Base-by-base conservation (phyloP, 2,113 vertebrate genomes). In the Oreochromis spilurus region DNA sequence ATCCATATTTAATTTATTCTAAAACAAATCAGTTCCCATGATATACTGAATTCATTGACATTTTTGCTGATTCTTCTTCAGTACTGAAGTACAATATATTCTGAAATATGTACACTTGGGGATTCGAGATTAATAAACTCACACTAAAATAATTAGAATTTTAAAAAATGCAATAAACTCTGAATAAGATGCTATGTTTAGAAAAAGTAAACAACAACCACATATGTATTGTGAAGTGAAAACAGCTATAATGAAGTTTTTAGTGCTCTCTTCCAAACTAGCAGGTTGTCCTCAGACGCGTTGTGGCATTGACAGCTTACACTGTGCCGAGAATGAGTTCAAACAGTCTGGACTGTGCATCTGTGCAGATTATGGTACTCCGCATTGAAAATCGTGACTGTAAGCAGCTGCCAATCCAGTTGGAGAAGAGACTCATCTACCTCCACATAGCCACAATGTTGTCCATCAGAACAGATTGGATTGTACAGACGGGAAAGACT, bases 321-420 rank as follows among this genome's bases (percentile, higher is more conserved):
- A 79, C n/a, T 58, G 10, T 77, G 26, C 72, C 10, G 29, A 19
- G 17, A 81, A 75, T 38, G 16, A 85, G 31, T 88, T 91, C 83
- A 91, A 75, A 89, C 87, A 84, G 79, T 89, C 79, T 87, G 88
- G 81, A 87, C 77, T 79, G 84, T 79, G 83, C 87, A 84, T 89
- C 72, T 91, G 89, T 88, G 85, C 85, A 89, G 84, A 91, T 90
- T 93, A 88, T 81, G 62, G 53, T 79, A 48, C 55, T 60, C 65
- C 10, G 34, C 34, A 55, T 17, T 2, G 38, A 65, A 91, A 86
- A 75, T 72, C 36, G 4, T 70, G 83, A 86, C 77, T 67, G 48
- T 45, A 80, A 84, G 52, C 84, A 85, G 89, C 72, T 93, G 90
- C 84, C 90, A 93, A 78, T 91, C 60, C 87, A 58, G 75, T 82